Base-by-base conservation (phyloP, 2,888 invertebrate species). In the Protonemura montana region DNA sequence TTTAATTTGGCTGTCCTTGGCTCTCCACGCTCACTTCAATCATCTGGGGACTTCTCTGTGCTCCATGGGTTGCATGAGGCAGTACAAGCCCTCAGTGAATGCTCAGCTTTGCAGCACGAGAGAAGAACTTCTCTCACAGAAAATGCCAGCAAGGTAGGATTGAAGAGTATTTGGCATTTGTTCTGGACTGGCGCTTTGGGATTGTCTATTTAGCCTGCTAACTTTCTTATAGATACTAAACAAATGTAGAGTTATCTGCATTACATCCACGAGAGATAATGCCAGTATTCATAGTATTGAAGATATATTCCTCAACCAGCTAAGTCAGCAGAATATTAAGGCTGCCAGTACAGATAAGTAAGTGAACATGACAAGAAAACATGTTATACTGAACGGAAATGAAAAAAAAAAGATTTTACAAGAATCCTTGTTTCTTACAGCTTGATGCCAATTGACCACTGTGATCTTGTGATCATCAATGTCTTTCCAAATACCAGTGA, bases 401-500 rank as follows among this genome's bases (percentile, higher is more conserved):
- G n/a, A n/a, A n/a, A n/a, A n/a, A n/a, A n/a, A n/a, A n/a, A n/a
- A n/a, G n/a, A n/a, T n/a, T n/a, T n/a, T n/a, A n/a, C n/a, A n/a
- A 6, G 35, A 35, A 35, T 35, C 35, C 35, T 21, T 3, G 6
- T 25, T 25, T 28, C 6, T 81, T 30, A 7, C 90, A 92, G 96
- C 89, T 92, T 95, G 84, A 92, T 98, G 88, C 93, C 95, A 0
- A 95, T 98, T 88, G 95, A 97, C 90, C 95, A 97, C 91, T 98
- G 98, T 90, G 98, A 98, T 91, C 92, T 99, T 89, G 96, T 98
- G 0, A 94, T 98, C 86, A 94, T 99, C 76, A 98, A 98, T 91
- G 95, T 98, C 13, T 96, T 95, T 89, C 98, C 98, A 0, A 94
- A 96, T 88, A 96, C 95, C 89, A 90, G 91, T 59, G 90, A 90